phyloP scores from a whole-genome alignment of 1,140 invertebrate genomes.

The Halesus radiatus region DNA sequence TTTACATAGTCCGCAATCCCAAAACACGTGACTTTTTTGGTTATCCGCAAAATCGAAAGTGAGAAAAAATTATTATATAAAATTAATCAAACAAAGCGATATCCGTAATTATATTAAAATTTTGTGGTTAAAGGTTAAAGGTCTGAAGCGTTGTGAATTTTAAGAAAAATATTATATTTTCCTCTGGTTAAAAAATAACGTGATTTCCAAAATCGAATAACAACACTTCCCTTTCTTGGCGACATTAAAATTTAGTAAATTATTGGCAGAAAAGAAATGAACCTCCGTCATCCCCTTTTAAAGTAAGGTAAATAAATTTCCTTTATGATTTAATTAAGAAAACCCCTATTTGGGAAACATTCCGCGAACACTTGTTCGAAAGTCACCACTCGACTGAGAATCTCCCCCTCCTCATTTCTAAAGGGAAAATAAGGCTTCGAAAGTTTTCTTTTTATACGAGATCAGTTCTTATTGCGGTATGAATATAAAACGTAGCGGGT shows the following conservation, averaged over 20 bases:
- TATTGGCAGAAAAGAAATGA: conserved; percentile 24
- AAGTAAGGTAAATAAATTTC: conserved; percentile 52
- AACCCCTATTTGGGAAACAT: conserved; percentile 43
- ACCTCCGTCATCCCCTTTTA: conserved; percentile 23
- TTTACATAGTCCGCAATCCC: too few species aligned
- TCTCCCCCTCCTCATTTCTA: conserved; percentile 32
- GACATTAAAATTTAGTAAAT: conserved; percentile 16
- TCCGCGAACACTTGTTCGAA: conserved; percentile 35
- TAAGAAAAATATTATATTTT: too few species aligned
- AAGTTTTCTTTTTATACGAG: conserved; percentile 55
- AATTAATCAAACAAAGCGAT: too few species aligned
- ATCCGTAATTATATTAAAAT: too few species aligned
- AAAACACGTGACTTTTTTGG: too few species aligned
- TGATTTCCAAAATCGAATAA: too few species aligned
- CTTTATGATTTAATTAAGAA: conserved; percentile 56
- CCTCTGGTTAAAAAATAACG: too few species aligned
- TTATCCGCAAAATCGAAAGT: too few species aligned
- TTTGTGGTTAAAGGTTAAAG: too few species aligned
- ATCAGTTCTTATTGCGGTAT: conserved; percentile 56
- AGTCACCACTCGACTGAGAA: conserved; percentile 40
- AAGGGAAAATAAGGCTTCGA: conserved; percentile 46
- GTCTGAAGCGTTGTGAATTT: too few species aligned
- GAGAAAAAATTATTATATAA: too few species aligned
- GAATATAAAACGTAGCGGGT: conserved; percentile 53
- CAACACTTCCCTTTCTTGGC: too few species aligned